phyloP scores from a whole-genome alignment of 1,140 invertebrate genomes.

The Cotesia typhae region DNA sequence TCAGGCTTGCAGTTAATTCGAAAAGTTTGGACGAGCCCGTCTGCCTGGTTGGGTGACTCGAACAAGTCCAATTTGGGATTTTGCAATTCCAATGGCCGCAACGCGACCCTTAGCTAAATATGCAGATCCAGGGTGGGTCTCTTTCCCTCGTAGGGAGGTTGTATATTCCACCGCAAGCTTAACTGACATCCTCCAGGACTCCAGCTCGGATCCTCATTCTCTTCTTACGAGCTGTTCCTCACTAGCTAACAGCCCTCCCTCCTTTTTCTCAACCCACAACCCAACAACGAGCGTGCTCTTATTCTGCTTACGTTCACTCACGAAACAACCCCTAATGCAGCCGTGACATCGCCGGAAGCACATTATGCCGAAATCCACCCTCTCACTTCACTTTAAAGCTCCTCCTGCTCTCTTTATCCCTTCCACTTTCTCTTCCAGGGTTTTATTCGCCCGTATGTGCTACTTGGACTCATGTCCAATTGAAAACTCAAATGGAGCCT shows the following conservation, averaged over 20 bases:
- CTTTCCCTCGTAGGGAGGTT: slow-evolving; percentile 15
- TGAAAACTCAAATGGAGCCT: slow-evolving; percentile 30
- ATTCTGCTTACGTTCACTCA: slow-evolving; percentile 16
- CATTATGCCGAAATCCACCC: slow-evolving; percentile 38
- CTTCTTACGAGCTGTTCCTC: too few relatives aligned
- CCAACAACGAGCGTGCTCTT: slow-evolving; percentile 11
- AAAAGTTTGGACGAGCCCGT: slow-evolving; percentile 46
- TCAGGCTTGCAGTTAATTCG: slow-evolving; percentile 49
- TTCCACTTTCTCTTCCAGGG: neutral
- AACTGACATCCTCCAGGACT: neutral
- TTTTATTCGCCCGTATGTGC: slow-evolving; percentile 33
- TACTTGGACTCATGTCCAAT: slow-evolving; percentile 11
- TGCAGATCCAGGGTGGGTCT: slow-evolving; percentile 46
- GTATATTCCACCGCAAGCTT: neutral
- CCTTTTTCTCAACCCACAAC: neutral
- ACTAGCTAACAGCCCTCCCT: slow-evolving; percentile 9
- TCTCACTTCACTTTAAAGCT: neutral
- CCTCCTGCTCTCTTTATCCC: slow-evolving; percentile 8
- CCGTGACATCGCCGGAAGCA: slow-evolving; percentile 36
- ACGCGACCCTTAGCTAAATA: slow-evolving; percentile 55
- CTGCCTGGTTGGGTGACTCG: slow-evolving; percentile 39
- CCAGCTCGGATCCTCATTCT: slow-evolving; percentile 15
- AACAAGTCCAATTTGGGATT: slow-evolving; percentile 57
- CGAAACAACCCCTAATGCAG: slow-evolving; percentile 21
- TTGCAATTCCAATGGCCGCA: slow-evolving; percentile 57